Evolutionary conservation across 1,140 invertebrate species (phyloP), one percentile per base, ranked within the genome.

Genomic region (Archivesica marissinica): DNA sequence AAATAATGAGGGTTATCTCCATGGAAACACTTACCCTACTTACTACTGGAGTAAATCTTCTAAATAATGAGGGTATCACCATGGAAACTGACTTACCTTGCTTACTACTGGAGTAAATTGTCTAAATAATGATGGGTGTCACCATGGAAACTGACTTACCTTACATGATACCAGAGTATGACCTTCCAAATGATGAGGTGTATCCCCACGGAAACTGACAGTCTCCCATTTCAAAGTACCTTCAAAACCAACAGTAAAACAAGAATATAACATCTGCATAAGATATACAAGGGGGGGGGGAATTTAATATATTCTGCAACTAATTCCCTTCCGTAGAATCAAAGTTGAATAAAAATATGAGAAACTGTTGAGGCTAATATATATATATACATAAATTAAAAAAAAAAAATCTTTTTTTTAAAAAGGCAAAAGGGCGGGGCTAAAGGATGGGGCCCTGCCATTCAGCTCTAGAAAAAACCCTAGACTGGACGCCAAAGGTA

Each of bases 141-240:
- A 50, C 9, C 44, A n/a, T n/a, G n/a, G n/a, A n/a, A n/a, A n/a
- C n/a, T n/a, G n/a, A 44, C 66, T 59, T 59, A 85, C 82, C 44
- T 85, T 85, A 47, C 61, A 85, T 39, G 82, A 85, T 1, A 78
- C 82, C 35, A 85, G 61, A 23, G 82, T 85, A 52, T 85, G 82
- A 33, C 82, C 82, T 44, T 85, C 82, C 11, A 85, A 61, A 70
- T 85, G 82, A 20, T 66, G 74, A 20, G 82, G 82, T 2, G n/a
- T 39, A 41, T 85, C 82, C 39, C 82, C 82, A 54, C 74, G 74
- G 82, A 77, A 78, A 85, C 75, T 68, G 20, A 85, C 38, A 33
- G 28, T 20, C 82, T 85, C 82, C 82, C 82, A 85, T 70, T 70
- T 54, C 44, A 66, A 3, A 13, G n/a, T 77, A 38, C 61, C 82